Percentiles rank a stretch among this genome's conserved stretches.
These are phyloP conservation scores for Limonius californicus DNA, from an alignment of 1,140 invertebrate species.

Conservation along the genomic window DNA sequence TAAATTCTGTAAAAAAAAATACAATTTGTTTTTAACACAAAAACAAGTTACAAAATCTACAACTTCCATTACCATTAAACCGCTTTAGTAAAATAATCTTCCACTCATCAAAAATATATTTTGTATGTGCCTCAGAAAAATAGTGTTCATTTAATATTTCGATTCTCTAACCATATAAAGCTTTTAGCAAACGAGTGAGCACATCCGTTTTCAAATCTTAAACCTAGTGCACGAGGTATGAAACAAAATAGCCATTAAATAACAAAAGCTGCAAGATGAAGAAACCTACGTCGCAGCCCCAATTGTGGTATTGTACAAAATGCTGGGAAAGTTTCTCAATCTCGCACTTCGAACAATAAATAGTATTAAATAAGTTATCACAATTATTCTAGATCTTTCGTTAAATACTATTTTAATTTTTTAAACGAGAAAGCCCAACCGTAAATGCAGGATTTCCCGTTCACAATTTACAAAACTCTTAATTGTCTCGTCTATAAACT, in stretches of 20 bases:
- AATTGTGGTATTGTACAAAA: background rate
- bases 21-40: constrained; percentile 14
- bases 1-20: constrained; percentile 25
- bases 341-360: background rate
- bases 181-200: constrained; percentile 29
- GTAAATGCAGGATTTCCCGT: no score
- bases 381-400: constrained; percentile 7
- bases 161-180: constrained; percentile 30
- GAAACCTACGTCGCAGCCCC: background rate
- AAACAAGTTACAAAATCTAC: constrained; percentile 31
- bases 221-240: constrained; percentile 21
- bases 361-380: background rate
- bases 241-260: constrained; percentile 7
- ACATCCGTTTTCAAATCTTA: constrained; percentile 5
- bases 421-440: no score
- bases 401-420: background rate
- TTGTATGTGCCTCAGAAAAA: constrained; percentile 38
- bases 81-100: constrained; percentile 15
- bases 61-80: constrained; percentile 18
- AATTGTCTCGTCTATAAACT: no score
- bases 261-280: background rate
- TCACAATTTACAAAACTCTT: no score
- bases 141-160: constrained; percentile 30
- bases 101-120: constrained; percentile 33
- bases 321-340: background rate